Conservation (phyloP, 2,797 vertebrate genomes). For the Bradypus variegatus region DNA sequence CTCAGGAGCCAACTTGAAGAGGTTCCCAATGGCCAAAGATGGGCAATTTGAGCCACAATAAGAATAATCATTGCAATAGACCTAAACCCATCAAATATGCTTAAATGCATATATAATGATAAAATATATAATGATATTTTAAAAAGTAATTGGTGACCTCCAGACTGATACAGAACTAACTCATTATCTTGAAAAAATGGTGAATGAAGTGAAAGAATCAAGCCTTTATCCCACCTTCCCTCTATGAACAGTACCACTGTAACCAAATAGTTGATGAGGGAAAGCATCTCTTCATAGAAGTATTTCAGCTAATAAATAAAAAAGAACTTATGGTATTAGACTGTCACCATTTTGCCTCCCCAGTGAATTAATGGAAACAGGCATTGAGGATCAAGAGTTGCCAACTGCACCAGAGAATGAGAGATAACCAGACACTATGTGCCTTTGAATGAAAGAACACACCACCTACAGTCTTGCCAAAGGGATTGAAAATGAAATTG, state of each 20-base stretch:
- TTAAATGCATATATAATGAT: neutral
- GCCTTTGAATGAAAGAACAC: neutral
- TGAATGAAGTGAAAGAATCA: neutral
- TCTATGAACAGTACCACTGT: neutral
- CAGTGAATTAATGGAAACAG: neutral
- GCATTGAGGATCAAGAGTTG: neutral
- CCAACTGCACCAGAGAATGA: neutral
- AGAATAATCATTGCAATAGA: neutral
- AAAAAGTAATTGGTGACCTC: neutral
- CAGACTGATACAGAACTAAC: neutral
- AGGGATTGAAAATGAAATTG: neutral
- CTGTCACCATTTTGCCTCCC: neutral
- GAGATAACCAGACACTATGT: neutral
- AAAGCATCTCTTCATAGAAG: neutral
- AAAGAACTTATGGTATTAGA: neutral
- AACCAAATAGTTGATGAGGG: neutral
- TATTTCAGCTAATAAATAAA: neutral
- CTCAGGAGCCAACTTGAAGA: neutral
- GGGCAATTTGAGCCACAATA: neutral
- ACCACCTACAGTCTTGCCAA: neutral
- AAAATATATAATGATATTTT: neutral
- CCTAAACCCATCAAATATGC: neutral
- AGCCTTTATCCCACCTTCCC: neutral
- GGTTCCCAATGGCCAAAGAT: neutral
- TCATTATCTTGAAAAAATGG: neutral